Percentiles rank a stretch among this genome's conserved stretches.
Evolutionary conservation across 2,113 vertebrate species (phyloP).

Genomic region (Macaca fascicularis): DNA sequence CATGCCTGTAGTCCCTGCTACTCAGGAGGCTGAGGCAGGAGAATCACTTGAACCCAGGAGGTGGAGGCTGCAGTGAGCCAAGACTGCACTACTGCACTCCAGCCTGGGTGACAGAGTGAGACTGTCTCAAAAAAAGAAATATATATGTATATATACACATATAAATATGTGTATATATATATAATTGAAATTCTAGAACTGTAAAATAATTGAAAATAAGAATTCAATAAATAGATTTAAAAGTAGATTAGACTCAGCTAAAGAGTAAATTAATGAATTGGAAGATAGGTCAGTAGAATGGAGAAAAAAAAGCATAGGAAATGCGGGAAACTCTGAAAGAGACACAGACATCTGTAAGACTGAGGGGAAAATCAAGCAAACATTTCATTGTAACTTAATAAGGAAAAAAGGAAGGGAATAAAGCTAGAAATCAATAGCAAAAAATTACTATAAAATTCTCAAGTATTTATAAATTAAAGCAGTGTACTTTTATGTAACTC

Average conservation of each 20-base stretch:
- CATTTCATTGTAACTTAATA: background rate
- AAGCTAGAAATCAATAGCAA: background rate
- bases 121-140: too few species aligned
- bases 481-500: background rate
- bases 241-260: background rate
- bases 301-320: background rate
- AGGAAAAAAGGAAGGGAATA: background rate
- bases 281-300: background rate
- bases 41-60: too few species aligned
- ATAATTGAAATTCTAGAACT: background rate
- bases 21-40: too few species aligned
- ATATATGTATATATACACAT: too few species aligned
- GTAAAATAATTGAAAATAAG: constrained; percentile 35
- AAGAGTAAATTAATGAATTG: background rate
- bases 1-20: too few species aligned
- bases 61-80: too few species aligned
- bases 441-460: background rate
- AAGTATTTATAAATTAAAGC: background rate
- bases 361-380: background rate
- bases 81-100: too few species aligned
- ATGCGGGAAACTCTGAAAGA: background rate
- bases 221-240: background rate
- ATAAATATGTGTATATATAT: background rate
- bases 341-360: background rate
- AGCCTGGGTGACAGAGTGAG: too few species aligned